Conservation (phyloP, 2,797 vertebrate genomes). For the Pangasius krempfi region DNA sequence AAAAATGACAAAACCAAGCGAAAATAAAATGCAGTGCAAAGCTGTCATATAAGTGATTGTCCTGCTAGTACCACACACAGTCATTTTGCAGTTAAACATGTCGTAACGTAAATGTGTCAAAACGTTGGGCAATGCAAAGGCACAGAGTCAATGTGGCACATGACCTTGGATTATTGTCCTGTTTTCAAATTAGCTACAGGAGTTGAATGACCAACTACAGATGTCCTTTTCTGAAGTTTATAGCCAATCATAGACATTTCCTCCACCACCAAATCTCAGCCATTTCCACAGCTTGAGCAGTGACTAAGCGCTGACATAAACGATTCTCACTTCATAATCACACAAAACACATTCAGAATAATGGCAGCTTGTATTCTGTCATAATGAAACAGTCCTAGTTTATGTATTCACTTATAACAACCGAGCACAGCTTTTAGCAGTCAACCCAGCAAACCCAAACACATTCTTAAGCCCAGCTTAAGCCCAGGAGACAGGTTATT, state of each 20-base stretch:
- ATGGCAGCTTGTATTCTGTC: neutral
- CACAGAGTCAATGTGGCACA: neutral
- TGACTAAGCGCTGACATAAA: conserved; percentile 4
- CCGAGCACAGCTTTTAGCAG: conserved; percentile 1
- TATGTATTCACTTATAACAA: neutral
- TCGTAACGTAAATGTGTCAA: neutral
- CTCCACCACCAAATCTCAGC: neutral
- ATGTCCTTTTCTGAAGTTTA: neutral
- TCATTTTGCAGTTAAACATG: neutral
- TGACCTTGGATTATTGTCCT: no score
- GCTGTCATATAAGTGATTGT: neutral
- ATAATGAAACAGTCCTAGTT: neutral
- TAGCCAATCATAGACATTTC: neutral
- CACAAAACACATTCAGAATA: neutral
- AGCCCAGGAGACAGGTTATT: neutral
- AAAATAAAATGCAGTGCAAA: neutral
- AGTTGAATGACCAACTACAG: neutral
- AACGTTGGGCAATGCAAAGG: neutral
- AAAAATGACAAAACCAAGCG: neutral
- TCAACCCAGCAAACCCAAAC: conserved; percentile 16
- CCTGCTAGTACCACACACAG: neutral
- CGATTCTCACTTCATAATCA: conserved; percentile 26
- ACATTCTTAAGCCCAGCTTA: neutral
- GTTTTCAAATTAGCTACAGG: neutral
- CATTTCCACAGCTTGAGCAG: neutral